Percentiles rank a stretch among this genome's conserved stretches.
These are phyloP conservation scores for Xestia xanthographa DNA, from an alignment of 2,888 invertebrate species.

Conservation along the genomic window DNA sequence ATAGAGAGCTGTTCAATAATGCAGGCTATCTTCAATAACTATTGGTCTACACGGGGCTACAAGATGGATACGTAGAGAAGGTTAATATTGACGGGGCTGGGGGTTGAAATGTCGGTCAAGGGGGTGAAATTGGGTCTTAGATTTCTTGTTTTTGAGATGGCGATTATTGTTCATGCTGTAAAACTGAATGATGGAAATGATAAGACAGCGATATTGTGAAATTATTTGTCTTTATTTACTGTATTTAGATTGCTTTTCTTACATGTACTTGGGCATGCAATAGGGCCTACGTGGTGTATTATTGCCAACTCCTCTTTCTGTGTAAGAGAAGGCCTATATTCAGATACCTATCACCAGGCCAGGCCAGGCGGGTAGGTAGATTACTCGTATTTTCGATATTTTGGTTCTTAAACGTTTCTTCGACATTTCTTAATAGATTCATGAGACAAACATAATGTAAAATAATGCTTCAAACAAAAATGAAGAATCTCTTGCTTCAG, in stretches of 20 bases:
- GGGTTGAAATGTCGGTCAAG: constrained; percentile 20
- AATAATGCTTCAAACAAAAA: neutral
- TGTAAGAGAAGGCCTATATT: too few relatives aligned
- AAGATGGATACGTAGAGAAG: neutral
- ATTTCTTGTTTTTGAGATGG: neutral
- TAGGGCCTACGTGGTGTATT: too few relatives aligned
- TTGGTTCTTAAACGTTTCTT: too few relatives aligned
- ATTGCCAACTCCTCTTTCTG: too few relatives aligned
- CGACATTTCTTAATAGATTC: neutral
- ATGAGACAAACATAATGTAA: neutral
- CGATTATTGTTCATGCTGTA: neutral
- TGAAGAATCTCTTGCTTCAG: constrained; percentile 13
- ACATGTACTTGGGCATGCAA: too few relatives aligned
- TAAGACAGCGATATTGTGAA: neutral
- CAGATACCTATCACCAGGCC: too few relatives aligned
- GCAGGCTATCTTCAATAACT: constrained; percentile 6
- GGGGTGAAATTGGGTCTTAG: neutral
- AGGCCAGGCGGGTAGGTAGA: neutral
- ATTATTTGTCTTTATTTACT: neutral
- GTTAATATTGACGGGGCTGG: constrained; percentile 9
- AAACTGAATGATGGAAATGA: neutral
- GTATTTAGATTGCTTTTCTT: neutral
- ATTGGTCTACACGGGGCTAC: neutral
- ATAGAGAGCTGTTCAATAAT: constrained; percentile 33
- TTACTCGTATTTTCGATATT: neutral